These are phyloP conservation scores for Prionailurus bengalensis DNA, from an alignment of 2,113 vertebrate genomes.

Conservation along the genomic window DNA sequence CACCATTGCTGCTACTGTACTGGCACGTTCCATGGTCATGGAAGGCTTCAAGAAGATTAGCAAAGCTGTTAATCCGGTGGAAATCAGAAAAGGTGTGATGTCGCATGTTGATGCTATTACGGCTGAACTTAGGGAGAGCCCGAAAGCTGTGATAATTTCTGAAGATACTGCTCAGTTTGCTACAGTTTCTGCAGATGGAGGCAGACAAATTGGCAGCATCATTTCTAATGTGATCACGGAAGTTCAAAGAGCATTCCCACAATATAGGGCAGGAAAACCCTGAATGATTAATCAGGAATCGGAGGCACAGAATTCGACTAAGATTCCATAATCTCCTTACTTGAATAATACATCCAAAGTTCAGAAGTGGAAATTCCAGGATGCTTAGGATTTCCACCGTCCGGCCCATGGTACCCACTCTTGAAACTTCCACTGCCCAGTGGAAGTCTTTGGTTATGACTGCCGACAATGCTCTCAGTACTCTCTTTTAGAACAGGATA, in stretches of 20 bases:
- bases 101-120: constrained; percentile 89
- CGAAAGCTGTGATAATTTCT: constrained; percentile 92
- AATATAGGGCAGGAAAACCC: constrained; percentile 93
- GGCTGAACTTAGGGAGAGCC: constrained; percentile 90
- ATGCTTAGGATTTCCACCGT: constrained; percentile 89
- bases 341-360: constrained; percentile 93
- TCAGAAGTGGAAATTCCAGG: constrained; percentile 85
- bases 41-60: constrained; percentile 94
- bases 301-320: constrained; percentile 93
- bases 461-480: constrained; percentile 93
- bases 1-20: constrained; percentile 90
- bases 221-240: constrained; percentile 94
- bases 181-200: constrained; percentile 93
- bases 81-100: constrained; percentile 94
- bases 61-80: constrained; percentile 92
- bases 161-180: constrained; percentile 95
- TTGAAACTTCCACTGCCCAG: constrained; percentile 92
- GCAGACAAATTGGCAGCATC: constrained; percentile 91
- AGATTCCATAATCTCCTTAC: constrained; percentile 91
- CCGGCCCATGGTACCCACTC: constrained; percentile 91
- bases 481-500: constrained; percentile 92
- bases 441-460: constrained; percentile 92
- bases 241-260: constrained; percentile 93
- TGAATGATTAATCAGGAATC: constrained; percentile 93
- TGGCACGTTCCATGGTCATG: constrained; percentile 91